A percentile compares a stretch with the other conserved stretches of the same genome.
Conservation (phyloP, 2,113 vertebrate genomes). For the Lampris megalopsis region DNA sequence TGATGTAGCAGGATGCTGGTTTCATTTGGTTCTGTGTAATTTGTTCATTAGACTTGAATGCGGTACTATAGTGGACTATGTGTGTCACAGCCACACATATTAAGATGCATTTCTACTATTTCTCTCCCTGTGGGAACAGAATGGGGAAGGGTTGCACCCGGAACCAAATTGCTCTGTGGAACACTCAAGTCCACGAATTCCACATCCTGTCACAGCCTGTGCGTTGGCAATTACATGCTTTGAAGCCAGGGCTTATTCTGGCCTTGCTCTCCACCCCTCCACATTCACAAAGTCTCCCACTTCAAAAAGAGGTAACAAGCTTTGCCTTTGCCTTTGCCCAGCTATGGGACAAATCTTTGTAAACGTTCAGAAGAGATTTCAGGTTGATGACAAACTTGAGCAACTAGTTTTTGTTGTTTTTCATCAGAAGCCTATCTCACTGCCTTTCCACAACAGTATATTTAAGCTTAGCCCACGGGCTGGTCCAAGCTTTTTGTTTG, state of each 20-base stretch:
- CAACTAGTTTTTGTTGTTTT: constrained; percentile 65
- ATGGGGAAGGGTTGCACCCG: constrained; percentile 45
- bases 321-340: not conserved
- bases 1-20: no score
- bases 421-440: constrained; percentile 38
- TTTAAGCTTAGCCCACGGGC: constrained; percentile 33
- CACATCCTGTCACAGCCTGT: constrained; percentile 80
- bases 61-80: not conserved
- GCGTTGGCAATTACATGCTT: constrained; percentile 65
- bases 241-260: constrained; percentile 38
- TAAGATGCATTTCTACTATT: constrained; percentile 20
- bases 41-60: no score
- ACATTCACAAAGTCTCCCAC: not conserved
- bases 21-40: no score
- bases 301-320: not conserved
- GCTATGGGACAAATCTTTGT: not conserved
- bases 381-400: constrained; percentile 53
- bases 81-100: constrained; percentile 7
- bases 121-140: constrained; percentile 38
- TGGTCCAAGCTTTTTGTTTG: constrained; percentile 53
- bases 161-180: constrained; percentile 55
- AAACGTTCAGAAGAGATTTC: constrained; percentile 5
- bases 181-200: constrained; percentile 72
- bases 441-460: constrained; percentile 51
- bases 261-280: not conserved